Percentiles rank a stretch among this genome's conserved stretches.
Evolutionary conservation across 2,113 vertebrate genomes (phyloP).

Genomic region (Falco punctatus): DNA sequence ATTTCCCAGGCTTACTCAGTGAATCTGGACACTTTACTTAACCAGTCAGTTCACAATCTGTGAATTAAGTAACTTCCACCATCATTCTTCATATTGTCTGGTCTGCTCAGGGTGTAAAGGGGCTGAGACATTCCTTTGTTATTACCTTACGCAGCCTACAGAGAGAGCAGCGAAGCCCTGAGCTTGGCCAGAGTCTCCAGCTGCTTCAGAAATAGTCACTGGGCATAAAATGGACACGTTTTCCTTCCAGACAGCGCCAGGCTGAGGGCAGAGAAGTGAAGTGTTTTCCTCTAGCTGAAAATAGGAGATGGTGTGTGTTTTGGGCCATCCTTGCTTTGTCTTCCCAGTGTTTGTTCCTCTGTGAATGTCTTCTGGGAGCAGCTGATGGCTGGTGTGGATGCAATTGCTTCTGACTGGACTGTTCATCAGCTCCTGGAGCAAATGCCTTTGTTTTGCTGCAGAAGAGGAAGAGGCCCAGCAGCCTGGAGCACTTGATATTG

Average conservation of each 20-base stretch:
- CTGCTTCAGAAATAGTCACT: neutral
- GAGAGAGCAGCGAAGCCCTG: neutral
- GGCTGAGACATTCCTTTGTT: neutral
- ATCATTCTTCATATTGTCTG: neutral
- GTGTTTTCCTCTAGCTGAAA: neutral
- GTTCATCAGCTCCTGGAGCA: neutral
- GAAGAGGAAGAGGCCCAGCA: neutral
- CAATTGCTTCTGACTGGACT: fast-evolving
- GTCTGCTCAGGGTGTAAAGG: neutral
- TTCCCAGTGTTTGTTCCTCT: neutral
- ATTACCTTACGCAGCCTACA: neutral
- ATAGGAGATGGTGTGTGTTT: neutral
- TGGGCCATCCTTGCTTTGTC: neutral
- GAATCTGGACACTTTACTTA: neutral
- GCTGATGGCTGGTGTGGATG: neutral
- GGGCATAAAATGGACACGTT: neutral
- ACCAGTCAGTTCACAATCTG: neutral
- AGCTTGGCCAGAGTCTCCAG: neutral
- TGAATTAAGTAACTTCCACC: neutral
- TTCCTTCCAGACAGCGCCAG: neutral
- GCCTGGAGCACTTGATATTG: neutral
- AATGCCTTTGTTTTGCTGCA: neutral
- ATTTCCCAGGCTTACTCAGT: neutral
- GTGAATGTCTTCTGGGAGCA: neutral
- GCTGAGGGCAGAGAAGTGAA: neutral